Conservation (phyloP, 1,140 invertebrate genomes). For the Homarus americanus region DNA sequence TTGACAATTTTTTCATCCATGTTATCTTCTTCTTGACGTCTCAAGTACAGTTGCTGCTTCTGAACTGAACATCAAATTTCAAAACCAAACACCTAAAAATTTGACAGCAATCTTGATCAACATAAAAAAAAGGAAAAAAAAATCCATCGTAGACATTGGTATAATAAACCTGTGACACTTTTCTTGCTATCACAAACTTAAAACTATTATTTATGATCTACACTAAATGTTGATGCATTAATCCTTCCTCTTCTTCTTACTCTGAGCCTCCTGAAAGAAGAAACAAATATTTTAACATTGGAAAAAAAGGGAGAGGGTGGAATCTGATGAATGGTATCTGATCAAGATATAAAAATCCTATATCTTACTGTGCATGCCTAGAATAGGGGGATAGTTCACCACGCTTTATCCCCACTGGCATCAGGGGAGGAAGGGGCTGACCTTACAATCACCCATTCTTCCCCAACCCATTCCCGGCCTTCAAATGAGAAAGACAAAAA, state of each 20-base stretch:
- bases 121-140: neutral
- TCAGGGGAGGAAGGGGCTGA: no score
- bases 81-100: neutral
- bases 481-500: no score
- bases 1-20: no score
- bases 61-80: neutral
- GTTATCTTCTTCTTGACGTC: no score
- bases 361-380: no score
- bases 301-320: neutral
- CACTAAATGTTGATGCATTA: neutral
- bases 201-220: neutral
- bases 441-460: no score
- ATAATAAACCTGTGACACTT: neutral
- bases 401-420: no score
- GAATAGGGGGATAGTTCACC: no score
- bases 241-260: conserved; percentile 30
- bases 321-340: no score
- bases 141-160: neutral
- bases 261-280: conserved; percentile 37
- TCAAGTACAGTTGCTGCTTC: neutral
- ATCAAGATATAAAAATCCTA: no score
- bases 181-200: neutral
- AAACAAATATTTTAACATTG: neutral
- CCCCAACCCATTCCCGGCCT: no score
- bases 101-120: neutral